These are phyloP conservation scores for Sanderia malayensis DNA, from an alignment of 30 jellyfish, hydroid and myxozoan species.

Conservation along the genomic window DNA sequence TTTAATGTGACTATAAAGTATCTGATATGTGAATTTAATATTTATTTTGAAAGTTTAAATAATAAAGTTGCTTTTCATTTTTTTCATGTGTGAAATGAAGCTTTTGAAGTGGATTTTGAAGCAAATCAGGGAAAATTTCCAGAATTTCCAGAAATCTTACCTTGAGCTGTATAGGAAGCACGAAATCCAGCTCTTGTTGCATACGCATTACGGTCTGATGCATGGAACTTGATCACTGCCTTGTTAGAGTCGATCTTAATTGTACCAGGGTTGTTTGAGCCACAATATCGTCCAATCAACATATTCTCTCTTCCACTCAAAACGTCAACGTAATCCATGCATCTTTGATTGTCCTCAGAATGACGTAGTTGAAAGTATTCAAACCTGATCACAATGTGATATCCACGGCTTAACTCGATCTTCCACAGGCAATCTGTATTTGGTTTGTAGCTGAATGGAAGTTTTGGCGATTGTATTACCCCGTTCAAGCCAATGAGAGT, in stretches of 20 bases:
- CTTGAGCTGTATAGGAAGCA: slow-evolving; percentile 72
- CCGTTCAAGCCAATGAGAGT: slow-evolving; percentile 59
- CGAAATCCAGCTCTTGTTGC: slow-evolving; percentile 56
- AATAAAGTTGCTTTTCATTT: too few species aligned
- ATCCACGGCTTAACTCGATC: slow-evolving; percentile 61
- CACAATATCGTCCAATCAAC: slow-evolving; percentile 82
- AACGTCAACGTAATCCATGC: slow-evolving; percentile 81
- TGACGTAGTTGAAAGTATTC: too few species aligned
- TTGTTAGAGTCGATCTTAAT: slow-evolving; percentile 40
- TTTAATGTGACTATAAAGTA: too few species aligned
- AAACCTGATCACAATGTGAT: slow-evolving; percentile 51
- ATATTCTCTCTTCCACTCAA: slow-evolving; percentile 55
- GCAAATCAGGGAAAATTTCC: too few species aligned
- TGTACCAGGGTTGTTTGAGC: slow-evolving; percentile 74
- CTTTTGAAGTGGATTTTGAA: too few species aligned
- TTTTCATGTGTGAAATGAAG: too few species aligned
- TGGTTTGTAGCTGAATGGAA: slow-evolving; percentile 54
- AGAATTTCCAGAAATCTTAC: too few species aligned
- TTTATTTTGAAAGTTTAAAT: too few species aligned
- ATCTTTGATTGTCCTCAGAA: slow-evolving; percentile 36
- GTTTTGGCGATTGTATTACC: slow-evolving; percentile 63
- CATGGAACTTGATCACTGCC: slow-evolving; percentile 68
- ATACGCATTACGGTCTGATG: slow-evolving; percentile 13
- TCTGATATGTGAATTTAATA: too few species aligned
- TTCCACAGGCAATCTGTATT: slow-evolving; percentile 84